phyloP scores from a whole-genome alignment of 2,797 vertebrate genomes.

The Rhinatrema bivittatum region DNA sequence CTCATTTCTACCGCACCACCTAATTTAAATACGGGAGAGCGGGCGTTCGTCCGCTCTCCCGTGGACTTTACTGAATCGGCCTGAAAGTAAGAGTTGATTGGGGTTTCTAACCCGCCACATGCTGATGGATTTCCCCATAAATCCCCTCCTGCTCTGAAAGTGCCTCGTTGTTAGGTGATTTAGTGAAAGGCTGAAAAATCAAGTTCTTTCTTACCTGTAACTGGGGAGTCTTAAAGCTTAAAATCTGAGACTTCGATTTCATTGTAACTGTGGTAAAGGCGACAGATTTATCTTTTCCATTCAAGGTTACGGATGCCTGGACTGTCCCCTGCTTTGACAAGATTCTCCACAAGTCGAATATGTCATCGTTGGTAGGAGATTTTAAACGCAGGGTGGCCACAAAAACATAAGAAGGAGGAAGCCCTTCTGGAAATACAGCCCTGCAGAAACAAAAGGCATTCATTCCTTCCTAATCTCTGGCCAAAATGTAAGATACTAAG shows the following conservation, averaged over 20 bases:
- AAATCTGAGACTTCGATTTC: constrained; percentile 37
- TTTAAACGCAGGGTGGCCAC: constrained; percentile 64
- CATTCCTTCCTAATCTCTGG: too few species aligned
- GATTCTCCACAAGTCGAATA: constrained; percentile 67
- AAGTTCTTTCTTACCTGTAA: constrained; percentile 54
- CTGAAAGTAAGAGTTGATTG: too few species aligned
- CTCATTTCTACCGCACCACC: too few species aligned
- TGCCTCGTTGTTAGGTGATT: too few species aligned
- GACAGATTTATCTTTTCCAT: constrained; percentile 45
- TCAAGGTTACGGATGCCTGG: constrained; percentile 60
- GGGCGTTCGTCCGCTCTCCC: too few species aligned
- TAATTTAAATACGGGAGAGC: too few species aligned
- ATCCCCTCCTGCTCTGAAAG: too few species aligned
- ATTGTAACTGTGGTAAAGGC: constrained; percentile 54
- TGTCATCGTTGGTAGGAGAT: constrained; percentile 28
- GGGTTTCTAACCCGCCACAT: too few species aligned
- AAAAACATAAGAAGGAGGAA: constrained; percentile 72
- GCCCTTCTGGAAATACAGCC: constrained; percentile 71
- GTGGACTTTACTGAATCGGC: too few species aligned
- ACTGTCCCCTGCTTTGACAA: constrained; percentile 52
- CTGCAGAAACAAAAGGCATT: constrained; percentile 26
- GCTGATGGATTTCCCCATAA: too few species aligned
- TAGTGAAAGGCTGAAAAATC: too few species aligned
- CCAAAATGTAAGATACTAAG: too few species aligned
- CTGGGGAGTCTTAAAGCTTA: constrained; percentile 35